phyloP scores from a whole-genome alignment of 2,888 invertebrate species.

The Aspidiotus destructor region DNA sequence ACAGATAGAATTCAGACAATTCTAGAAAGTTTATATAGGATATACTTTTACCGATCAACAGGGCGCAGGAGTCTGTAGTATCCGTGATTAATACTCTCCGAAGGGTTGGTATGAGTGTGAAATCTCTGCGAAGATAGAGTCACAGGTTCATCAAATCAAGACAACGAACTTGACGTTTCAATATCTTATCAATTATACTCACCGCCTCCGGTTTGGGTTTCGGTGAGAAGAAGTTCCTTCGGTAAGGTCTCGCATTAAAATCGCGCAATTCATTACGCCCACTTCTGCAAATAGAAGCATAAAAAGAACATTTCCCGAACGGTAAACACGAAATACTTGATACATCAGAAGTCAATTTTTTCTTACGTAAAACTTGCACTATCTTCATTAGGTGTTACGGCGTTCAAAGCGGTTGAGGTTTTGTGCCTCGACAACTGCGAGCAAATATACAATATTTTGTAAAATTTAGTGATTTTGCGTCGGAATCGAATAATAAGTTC shows the following conservation, averaged over 20 bases:
- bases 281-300: background rate
- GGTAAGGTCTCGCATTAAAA: background rate
- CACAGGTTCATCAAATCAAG: too few relatives aligned
- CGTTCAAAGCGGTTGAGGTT: background rate
- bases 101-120: too few relatives aligned
- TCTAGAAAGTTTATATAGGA: too few relatives aligned
- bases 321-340: background rate
- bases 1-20: too few relatives aligned
- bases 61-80: too few relatives aligned
- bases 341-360: background rate
- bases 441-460: background rate
- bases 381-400: background rate
- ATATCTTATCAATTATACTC: too few relatives aligned
- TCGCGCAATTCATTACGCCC: background rate
- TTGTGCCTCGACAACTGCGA: background rate
- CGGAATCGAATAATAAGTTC: background rate
- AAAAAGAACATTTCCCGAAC: background rate
- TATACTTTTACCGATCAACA: too few relatives aligned
- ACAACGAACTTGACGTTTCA: too few relatives aligned
- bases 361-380: background rate
- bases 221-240: background rate
- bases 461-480: background rate
- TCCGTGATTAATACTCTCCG: too few relatives aligned
- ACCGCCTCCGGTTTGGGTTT: too few relatives aligned
- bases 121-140: too few relatives aligned